Base-by-base conservation (phyloP, 2,113 vertebrate genomes). In the Chrysochloris asiatica region DNA sequence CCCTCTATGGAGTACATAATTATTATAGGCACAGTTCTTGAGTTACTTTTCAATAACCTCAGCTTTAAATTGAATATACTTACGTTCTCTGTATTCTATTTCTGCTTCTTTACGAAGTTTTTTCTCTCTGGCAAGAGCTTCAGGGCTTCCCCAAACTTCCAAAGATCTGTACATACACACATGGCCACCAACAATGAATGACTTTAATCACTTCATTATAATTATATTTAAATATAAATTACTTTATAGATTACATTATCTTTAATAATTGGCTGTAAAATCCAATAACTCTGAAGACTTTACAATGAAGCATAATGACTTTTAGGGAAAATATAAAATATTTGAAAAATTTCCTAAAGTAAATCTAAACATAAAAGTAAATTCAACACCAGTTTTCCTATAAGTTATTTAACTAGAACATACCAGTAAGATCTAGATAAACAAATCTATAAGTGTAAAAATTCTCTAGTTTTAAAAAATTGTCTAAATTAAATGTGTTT, bases 131-230 rank as follows among this genome's bases (percentile, higher is more conserved):
- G 98, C 98, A 85, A 99, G 98, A 95, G 99, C 99, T 96, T 99
- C 99, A 13, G 95, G 98, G 91, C 99, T 99, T 95, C 99, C 99
- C 99, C 99, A 99, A 41, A 99, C 99, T 92, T 99, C 99, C 92
- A 99, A 95, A 21, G 99, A 99, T 97, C 99, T 99, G 92, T 87
- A 85, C 9, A 79, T 22, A 75, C 6, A 94, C 12, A 95, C 14
- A 89, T 8, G 13, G 16, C 41, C 50, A 94, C 13, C 54, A 89
- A 80, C 6, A 91, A 89, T 33, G 33, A 56, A 38, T 41, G 90
- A 76, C 52, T 79, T 52, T 82, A 96, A 84, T 81, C 24, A 90
- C 43, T 89, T 86, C n/a, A 92, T 14, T 86, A 5, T 67, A 90
- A 63, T 54, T 59, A 78, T 50, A 93, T 50, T 92, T 88, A 86